Conservation (phyloP, 2,113 vertebrate species). For the Tursiops truncatus region DNA sequence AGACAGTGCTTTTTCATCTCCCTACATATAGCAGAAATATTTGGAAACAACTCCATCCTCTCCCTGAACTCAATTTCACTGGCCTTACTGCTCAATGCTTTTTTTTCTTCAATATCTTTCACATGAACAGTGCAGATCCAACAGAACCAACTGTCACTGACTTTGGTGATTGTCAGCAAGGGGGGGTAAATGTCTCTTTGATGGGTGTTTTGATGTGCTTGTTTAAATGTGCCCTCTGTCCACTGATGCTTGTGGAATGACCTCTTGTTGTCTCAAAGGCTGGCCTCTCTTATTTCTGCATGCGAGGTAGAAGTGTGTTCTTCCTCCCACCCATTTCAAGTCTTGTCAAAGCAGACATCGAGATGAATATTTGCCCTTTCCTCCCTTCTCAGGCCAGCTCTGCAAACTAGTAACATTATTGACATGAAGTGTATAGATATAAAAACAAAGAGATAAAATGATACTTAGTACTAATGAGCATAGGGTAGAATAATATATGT, state of each 20-base stretch:
- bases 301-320: neutral
- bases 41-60: neutral
- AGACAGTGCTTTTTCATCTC: neutral
- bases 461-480: neutral
- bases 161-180: neutral
- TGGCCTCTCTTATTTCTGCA: neutral
- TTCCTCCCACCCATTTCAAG: neutral
- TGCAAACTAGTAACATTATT: neutral
- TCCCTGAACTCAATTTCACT: neutral
- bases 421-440: neutral
- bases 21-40: neutral
- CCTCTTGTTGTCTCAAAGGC: neutral
- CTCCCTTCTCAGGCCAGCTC: neutral
- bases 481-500: neutral
- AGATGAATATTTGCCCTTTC: neutral
- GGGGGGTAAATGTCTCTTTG: neutral
- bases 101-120: neutral
- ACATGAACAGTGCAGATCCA: neutral
- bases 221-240: neutral
- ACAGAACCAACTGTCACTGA: neutral
- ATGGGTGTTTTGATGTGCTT: neutral
- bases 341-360: neutral
- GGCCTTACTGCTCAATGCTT: neutral
- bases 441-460: conserved; percentile 1
- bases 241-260: neutral